phyloP scores from a whole-genome alignment of 2,888 invertebrate genomes.

The Laspeyria flexula region DNA sequence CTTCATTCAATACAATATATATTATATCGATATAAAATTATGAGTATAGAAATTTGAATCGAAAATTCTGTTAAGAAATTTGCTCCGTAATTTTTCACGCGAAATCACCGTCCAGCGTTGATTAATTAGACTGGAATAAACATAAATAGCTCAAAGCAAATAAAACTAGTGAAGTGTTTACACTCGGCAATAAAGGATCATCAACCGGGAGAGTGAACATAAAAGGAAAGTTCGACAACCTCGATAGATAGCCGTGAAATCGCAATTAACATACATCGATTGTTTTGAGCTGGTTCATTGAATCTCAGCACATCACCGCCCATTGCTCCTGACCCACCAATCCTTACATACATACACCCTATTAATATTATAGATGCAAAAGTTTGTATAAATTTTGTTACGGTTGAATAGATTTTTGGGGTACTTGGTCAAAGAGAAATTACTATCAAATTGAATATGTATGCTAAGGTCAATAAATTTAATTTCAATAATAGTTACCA shows the following conservation, averaged over 20 bases:
- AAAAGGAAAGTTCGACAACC: slow-evolving; percentile 68
- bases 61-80: no score
- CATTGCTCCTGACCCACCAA: slow-evolving; percentile 52
- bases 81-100: neutral
- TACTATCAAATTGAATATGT: neutral
- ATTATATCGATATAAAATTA: neutral
- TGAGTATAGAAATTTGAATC: neutral
- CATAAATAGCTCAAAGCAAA: slow-evolving; percentile 19
- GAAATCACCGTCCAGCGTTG: neutral
- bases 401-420: neutral
- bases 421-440: neutral
- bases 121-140: slow-evolving; percentile 10
- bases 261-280: slow-evolving; percentile 70
- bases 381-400: neutral
- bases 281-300: slow-evolving; percentile 63
- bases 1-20: neutral
- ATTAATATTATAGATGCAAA: neutral
- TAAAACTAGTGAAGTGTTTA: slow-evolving; percentile 37
- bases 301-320: slow-evolving; percentile 48
- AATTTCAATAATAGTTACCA: neutral
- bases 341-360: slow-evolving; percentile 36
- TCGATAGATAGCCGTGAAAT: slow-evolving; percentile 66
- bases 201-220: slow-evolving; percentile 50
- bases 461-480: neutral
- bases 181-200: slow-evolving; percentile 38